These are phyloP conservation scores for Amblyraja radiata DNA, from an alignment of 2,797 vertebrate species.

Conservation along the genomic window DNA sequence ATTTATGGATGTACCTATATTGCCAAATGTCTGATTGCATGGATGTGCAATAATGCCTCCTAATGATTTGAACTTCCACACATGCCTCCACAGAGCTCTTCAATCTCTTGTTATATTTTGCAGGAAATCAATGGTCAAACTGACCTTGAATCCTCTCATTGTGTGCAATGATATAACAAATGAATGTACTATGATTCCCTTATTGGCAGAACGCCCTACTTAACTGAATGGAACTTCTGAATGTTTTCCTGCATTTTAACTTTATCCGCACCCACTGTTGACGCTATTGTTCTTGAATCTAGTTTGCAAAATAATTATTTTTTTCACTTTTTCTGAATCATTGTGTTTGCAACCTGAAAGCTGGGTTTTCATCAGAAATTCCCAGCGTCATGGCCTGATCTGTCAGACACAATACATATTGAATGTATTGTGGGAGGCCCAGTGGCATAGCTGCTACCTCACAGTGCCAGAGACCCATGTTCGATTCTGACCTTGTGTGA, in stretches of 20 bases:
- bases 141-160: background rate
- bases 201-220: background rate
- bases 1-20: background rate
- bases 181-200: background rate
- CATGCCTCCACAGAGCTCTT: background rate
- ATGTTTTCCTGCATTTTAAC: background rate
- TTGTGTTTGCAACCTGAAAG: background rate
- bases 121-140: background rate
- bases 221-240: background rate
- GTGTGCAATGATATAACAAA: background rate
- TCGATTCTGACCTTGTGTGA: no score
- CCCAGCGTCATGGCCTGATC: background rate
- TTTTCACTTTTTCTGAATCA: background rate
- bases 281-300: background rate
- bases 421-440: background rate
- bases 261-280: background rate
- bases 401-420: background rate
- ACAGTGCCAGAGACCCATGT: no score
- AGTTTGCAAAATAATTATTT: background rate
- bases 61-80: background rate
- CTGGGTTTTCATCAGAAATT: background rate
- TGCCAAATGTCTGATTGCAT: background rate
- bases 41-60: background rate
- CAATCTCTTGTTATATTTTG: background rate
- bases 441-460: no score